A percentile compares a stretch with the other conserved stretches of the same genome.
phyloP scores from a whole-genome alignment of 2,797 vertebrate genomes.

The Lutjanus argentimaculatus region DNA sequence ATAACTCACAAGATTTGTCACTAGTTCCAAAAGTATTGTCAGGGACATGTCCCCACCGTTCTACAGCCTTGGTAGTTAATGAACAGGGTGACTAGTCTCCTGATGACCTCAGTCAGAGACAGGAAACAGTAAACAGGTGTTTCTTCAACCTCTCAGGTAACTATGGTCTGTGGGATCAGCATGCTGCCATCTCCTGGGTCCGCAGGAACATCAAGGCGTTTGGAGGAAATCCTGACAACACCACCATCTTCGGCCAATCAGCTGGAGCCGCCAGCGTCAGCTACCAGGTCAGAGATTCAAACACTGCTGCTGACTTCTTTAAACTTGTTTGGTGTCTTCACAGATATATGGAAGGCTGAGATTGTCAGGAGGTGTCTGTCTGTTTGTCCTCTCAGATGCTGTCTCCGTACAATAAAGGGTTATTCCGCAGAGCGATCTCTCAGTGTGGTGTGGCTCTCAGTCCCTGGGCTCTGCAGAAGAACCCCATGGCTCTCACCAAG shows the following conservation, averaged over 20 bases:
- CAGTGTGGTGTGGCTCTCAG: conserved; percentile 87
- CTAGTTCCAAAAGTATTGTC: too few species aligned
- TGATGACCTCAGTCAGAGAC: neutral
- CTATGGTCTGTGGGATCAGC: conserved; percentile 93
- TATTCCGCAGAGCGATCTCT: conserved; percentile 91
- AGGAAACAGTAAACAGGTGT: neutral
- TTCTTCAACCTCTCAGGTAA: conserved; percentile 85
- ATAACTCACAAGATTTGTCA: too few species aligned
- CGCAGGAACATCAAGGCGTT: conserved; percentile 91
- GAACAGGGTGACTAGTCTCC: too few species aligned
- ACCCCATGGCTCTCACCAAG: conserved; percentile 86
- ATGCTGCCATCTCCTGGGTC: conserved; percentile 93
- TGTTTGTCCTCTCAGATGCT: conserved; percentile 80
- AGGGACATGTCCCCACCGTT: too few species aligned
- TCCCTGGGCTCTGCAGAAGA: conserved; percentile 89
- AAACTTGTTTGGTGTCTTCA: too few species aligned
- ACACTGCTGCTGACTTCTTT: too few species aligned
- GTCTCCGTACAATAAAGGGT: conserved; percentile 88
- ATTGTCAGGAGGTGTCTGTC: neutral
- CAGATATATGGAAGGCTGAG: too few species aligned
- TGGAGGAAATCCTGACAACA: conserved; percentile 90
- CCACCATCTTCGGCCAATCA: conserved; percentile 94
- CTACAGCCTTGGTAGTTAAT: too few species aligned
- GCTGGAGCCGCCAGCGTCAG: conserved; percentile 89
- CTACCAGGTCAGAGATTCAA: conserved; percentile 85